Base-by-base conservation (phyloP, 92 coral and sea anemone genomes). In the Epizoanthus rinbou region DNA sequence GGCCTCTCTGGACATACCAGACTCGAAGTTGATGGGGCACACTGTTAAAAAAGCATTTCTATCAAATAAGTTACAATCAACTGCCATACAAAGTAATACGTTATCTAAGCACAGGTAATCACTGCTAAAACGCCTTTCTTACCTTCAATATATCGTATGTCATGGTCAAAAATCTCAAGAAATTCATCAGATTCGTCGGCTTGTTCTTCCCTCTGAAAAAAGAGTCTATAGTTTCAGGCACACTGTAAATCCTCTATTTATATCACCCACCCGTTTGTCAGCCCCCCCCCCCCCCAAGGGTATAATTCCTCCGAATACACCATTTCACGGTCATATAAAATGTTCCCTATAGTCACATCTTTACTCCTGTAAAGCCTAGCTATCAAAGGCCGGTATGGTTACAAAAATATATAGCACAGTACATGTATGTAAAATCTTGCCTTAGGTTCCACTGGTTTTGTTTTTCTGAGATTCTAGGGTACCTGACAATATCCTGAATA, bases 141-240 rank as follows among this genome's bases (percentile, higher is more conserved):
- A 92, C 99, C 99, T 83, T 93, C 99, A 16, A 97, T 82, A 62
- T 94, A 97, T 59, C 90, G 78, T 65, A 97, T 74, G 58, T 82
- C 95, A 57, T 89, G 87, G 22, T 97, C 98, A 84, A 97, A 97
- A 5, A 97, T 88, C 67, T 88, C 98, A 35, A 82, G 85, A 73
- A 94, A 97, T 16, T 97, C 99, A 25, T 97, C 98, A 15, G 99
- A 94, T 79, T 97, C 99, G 59, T 97, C 99, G 53, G 83, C 95
- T 84, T 97, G 97, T 75, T 97, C 99, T 73, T 97, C 99, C 13
- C 99, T 92, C 99, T 96, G 80, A 22, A 85, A 62, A 71, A 19
- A 23, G 13, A 45, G 58, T 45, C 53, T 19, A 80, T 35, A n/a
- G 18, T 52, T n/a, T 31, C 21, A 8, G 6, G 41, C 7, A 28